Evolutionary conservation across 2,113 vertebrate species (phyloP).

Genomic region (Aythya baeri): DNA sequence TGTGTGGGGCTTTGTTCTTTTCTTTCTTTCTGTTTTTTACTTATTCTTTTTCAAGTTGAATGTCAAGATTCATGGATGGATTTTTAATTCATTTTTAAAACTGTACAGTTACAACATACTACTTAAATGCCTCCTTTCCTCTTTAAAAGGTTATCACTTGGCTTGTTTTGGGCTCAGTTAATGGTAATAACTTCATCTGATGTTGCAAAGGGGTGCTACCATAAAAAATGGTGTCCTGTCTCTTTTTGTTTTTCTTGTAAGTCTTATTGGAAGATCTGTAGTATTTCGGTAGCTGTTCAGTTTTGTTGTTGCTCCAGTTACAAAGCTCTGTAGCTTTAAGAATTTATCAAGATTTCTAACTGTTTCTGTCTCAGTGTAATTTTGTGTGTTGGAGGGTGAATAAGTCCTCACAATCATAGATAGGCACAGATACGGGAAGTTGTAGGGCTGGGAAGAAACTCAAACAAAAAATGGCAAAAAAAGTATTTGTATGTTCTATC

Average conservation of each 20-base stretch:
- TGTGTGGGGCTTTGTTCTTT: fast-evolving
- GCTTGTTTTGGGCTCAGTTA: neutral
- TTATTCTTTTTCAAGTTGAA: neutral
- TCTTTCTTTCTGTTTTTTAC: neutral
- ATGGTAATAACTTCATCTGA: fast-evolving
- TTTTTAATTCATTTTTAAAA: neutral
- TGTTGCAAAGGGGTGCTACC: fast-evolving
- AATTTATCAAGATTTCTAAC: neutral
- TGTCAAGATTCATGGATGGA: fast-evolving
- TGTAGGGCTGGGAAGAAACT: neutral
- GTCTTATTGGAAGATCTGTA: fast-evolving
- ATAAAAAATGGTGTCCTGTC: neutral
- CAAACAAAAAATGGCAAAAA: too few relatives aligned
- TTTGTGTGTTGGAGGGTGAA: fast-evolving
- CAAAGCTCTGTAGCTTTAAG: neutral
- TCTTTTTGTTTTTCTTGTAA: neutral
- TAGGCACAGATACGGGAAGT: fast-evolving
- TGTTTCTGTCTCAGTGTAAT: fast-evolving
- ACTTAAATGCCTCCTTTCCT: neutral
- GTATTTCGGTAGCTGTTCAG: neutral
- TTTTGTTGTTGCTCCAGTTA: neutral
- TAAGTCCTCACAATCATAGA: neutral
- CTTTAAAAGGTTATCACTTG: neutral
- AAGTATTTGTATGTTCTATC: fast-evolving
- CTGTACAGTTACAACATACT: fast-evolving